Base-by-base conservation (phyloP, 2,888 invertebrate genomes). In the Malacosoma neustria region DNA sequence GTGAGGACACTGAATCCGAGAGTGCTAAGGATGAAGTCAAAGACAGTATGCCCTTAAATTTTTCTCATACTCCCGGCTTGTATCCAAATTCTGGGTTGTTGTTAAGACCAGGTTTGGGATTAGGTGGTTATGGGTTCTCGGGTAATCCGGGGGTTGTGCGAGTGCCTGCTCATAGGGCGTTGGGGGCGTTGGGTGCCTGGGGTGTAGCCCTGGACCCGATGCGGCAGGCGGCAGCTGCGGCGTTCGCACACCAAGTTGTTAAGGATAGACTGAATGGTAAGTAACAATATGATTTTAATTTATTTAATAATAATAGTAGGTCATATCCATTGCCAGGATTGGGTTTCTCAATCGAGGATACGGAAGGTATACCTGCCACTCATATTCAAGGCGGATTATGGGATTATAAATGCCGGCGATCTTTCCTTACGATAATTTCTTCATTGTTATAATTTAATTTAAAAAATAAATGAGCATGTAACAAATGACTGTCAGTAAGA, bases 191-290 rank as follows among this genome's bases (percentile, higher is more conserved):
- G 39, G 82, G 87, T 4, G 87, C 88, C 33, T 87, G 89, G 73
- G 87, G 88, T 14, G 86, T 90, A 40, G 89, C 89, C 35, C 73
- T 90, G 52, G 90, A 91, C 51, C 87, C 88, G 33, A 89, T 88
- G 85, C 81, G 89, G 61, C 90, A 89, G 54, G 91, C 88, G 40
- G 91, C 87, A 11, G 90, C 90, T 0, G 93, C 93, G 1, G 93
- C 93, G 34, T 90, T 93, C 64, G 93, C 93, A 2, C 91, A 92
- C 58, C 93, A 93, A 76, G 92, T 93, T 61, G 93, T 93, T 56
- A 94, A 94, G 76, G 93, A 94, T 72, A 87, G 94, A 76, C 76
- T 94, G 56, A 92, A 93, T 80, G 93, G 94, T 94, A 77, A 89
- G 90, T 82, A 9, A 12, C 14, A 4, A 13, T 35, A 11, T 33